Conservation (phyloP, 2,888 invertebrate genomes). For the Sesamia inferens region DNA sequence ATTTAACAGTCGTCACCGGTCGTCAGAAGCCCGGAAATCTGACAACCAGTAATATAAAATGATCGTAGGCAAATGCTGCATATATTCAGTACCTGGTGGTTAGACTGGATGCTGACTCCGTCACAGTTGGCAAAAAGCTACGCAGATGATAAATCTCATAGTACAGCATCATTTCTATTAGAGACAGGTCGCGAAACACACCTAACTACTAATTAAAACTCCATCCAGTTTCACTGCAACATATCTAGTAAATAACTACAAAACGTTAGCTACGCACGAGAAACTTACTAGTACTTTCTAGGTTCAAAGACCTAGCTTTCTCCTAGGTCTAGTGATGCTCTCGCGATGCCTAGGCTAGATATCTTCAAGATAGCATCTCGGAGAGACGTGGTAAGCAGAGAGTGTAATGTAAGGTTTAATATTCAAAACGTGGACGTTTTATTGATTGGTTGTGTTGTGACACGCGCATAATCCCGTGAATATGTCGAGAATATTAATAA, state of each 20-base stretch:
- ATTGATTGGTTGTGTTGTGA: background rate
- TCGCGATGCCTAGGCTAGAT: constrained; percentile 38
- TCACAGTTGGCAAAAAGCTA: too few relatives aligned
- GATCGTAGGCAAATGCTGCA: too few relatives aligned
- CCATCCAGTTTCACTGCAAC: background rate
- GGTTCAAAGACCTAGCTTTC: constrained; percentile 62
- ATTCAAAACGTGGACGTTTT: background rate
- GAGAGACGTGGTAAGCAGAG: background rate
- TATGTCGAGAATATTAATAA: too few relatives aligned
- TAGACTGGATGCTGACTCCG: too few relatives aligned
- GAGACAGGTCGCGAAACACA: background rate
- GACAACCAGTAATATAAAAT: too few relatives aligned
- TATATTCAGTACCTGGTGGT: too few relatives aligned
- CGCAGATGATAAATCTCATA: too few relatives aligned
- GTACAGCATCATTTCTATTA: background rate
- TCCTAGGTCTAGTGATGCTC: constrained; percentile 54
- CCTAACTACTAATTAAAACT: constrained; percentile 10
- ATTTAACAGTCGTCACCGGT: too few relatives aligned
- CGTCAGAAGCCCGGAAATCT: too few relatives aligned
- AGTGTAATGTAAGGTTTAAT: background rate
- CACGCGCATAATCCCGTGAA: background rate
- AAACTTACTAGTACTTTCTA: constrained; percentile 55
- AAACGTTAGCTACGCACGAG: constrained; percentile 51
- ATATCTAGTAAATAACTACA: constrained; percentile 38
- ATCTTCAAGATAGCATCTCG: constrained; percentile 22